Conservation (phyloP, 2,113 vertebrate species). For the Zingel zingel region DNA sequence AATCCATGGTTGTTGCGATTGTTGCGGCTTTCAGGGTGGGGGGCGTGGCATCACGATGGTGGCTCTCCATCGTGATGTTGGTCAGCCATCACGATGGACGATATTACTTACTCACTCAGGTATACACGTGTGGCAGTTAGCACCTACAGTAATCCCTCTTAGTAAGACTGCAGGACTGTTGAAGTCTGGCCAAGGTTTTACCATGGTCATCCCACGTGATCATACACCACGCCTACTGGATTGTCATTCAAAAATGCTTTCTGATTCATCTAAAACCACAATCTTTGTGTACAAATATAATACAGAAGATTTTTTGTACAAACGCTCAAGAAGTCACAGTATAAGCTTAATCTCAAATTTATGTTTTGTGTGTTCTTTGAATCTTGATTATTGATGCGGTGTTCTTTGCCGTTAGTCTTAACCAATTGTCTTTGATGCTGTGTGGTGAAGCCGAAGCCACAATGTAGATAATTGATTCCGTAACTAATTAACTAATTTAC, state of each 20-base stretch:
- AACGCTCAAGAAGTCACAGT: not conserved
- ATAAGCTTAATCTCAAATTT: not conserved
- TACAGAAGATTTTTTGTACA: not conserved
- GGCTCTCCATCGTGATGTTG: too few relatives aligned
- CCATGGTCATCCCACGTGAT: slow-evolving; percentile 1
- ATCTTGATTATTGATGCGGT: not conserved
- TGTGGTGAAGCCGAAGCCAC: not conserved
- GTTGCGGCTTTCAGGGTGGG: too few relatives aligned
- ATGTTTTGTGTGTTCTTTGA: not conserved
- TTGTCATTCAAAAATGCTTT: slow-evolving; percentile 3
- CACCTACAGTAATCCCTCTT: not conserved
- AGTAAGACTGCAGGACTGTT: slow-evolving; percentile 9
- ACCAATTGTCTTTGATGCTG: not conserved
- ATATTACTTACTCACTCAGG: too few relatives aligned
- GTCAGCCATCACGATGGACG: too few relatives aligned
- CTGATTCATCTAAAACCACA: not conserved
- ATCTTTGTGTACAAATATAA: not conserved
- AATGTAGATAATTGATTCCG: not conserved
- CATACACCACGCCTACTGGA: not conserved
- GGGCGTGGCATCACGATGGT: too few relatives aligned
- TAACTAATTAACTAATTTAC: not conserved
- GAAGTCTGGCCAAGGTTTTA: slow-evolving; percentile 16
- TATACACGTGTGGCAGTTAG: not conserved
- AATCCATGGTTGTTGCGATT: too few relatives aligned
- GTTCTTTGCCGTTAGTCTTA: not conserved